Conservation (phyloP, 2,888 invertebrate species). For the Mythimna vitellina region DNA sequence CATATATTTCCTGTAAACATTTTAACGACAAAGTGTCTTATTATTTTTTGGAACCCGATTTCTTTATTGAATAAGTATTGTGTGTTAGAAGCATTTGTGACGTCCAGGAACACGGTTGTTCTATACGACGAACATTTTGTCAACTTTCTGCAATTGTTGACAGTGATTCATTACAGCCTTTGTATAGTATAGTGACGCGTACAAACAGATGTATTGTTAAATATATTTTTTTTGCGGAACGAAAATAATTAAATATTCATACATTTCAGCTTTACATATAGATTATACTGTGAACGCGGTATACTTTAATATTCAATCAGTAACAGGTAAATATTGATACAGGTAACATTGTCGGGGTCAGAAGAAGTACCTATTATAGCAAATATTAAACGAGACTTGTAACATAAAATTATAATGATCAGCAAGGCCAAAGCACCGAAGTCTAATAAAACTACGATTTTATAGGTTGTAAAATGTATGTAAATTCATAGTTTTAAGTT, state of each 20-base stretch:
- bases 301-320: slow-evolving; percentile 24
- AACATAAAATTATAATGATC: slow-evolving; percentile 74
- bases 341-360: slow-evolving; percentile 49
- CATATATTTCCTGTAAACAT: slow-evolving; percentile 82
- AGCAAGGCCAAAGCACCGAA: slow-evolving; percentile 88
- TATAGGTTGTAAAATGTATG: slow-evolving; percentile 86
- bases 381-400: slow-evolving; percentile 58
- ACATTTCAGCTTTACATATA: slow-evolving; percentile 45
- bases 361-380: slow-evolving; percentile 39
- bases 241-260: slow-evolving; percentile 57
- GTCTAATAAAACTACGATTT: slow-evolving; percentile 82
- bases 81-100: slow-evolving; percentile 76
- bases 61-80: slow-evolving; percentile 75
- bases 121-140: slow-evolving; percentile 75
- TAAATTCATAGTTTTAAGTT: slow-evolving; percentile 76
- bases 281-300: slow-evolving; percentile 33
- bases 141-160: slow-evolving; percentile 78
- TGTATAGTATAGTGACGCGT: slow-evolving; percentile 61
- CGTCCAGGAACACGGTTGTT: slow-evolving; percentile 63
- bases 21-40: slow-evolving; percentile 72
- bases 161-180: slow-evolving; percentile 84
- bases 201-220: slow-evolving; percentile 65
- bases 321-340: slow-evolving; percentile 41
- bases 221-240: slow-evolving; percentile 52
- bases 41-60: slow-evolving; percentile 73